Conservation (phyloP, 2,113 vertebrate genomes). For the Cynopterus brachyotis region DNA sequence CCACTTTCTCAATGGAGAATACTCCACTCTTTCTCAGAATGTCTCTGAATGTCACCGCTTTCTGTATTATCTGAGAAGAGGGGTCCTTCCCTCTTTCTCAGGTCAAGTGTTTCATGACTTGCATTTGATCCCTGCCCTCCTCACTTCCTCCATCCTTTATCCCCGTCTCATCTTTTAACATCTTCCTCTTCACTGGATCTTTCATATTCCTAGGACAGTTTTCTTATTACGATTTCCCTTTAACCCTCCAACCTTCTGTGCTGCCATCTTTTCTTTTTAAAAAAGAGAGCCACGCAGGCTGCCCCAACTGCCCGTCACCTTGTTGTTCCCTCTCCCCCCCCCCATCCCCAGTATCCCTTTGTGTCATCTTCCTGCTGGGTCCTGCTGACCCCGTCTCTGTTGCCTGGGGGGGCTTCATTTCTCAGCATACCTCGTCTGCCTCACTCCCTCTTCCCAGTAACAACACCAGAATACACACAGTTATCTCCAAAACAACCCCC, state of each 20-base stretch:
- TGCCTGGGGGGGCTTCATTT: not conserved
- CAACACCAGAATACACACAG: not conserved
- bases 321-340: too few species aligned
- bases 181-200: not conserved
- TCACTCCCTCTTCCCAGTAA: not conserved
- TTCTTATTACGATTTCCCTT: not conserved
- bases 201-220: not conserved
- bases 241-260: not conserved
- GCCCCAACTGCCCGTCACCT: fast-evolving
- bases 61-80: not conserved
- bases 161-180: not conserved
- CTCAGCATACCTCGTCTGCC: not conserved
- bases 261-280: not conserved
- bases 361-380: not conserved
- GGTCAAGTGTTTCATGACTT: not conserved
- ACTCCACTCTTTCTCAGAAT: not conserved
- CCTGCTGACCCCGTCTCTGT: not conserved
- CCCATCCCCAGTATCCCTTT: not conserved
- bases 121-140: not conserved
- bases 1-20: not conserved
- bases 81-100: not conserved
- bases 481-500: not conserved
- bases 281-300: fast-evolving
- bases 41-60: not conserved
- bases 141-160: not conserved